A percentile compares a stretch with the other conserved stretches of the same genome.
phyloP scores from a whole-genome alignment of 2,113 vertebrate genomes.

The Rhynchomys soricoides region DNA sequence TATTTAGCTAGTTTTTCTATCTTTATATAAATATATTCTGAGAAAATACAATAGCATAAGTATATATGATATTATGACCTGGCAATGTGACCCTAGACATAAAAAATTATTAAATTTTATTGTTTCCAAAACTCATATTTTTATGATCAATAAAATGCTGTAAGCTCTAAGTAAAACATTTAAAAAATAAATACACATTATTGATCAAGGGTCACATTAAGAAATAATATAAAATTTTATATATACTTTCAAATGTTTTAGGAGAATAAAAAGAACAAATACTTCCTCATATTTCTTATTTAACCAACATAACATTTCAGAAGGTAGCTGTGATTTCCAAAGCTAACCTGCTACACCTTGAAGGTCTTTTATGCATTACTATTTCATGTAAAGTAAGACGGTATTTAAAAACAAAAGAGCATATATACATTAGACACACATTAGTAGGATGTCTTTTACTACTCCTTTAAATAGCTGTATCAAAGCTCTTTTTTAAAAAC shows the following conservation, averaged over 20 bases:
- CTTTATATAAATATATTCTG: slow-evolving; percentile 40
- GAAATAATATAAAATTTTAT: slow-evolving; percentile 43
- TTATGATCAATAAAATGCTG: not conserved
- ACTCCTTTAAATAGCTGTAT: slow-evolving; percentile 2
- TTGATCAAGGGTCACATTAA: not conserved
- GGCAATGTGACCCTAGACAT: not conserved
- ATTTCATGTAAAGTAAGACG: slow-evolving; percentile 36
- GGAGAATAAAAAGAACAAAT: slow-evolving; percentile 24
- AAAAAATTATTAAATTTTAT: slow-evolving; percentile 48
- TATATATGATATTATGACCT: slow-evolving; percentile 31
- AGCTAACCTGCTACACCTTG: not conserved
- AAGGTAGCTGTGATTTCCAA: slow-evolving; percentile 15
- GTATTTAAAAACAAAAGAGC: slow-evolving; percentile 25
- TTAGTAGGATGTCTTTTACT: not conserved
- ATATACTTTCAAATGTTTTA: not conserved
- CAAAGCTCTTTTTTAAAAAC: slow-evolving; percentile 45
- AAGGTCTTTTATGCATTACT: slow-evolving; percentile 38
- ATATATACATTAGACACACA: not conserved
- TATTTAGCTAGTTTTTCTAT: not conserved
- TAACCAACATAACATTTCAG: not conserved
- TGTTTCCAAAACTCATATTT: not conserved
- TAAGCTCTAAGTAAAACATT: slow-evolving; percentile 46
- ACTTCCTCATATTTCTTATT: slow-evolving; percentile 35
- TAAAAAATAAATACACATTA: slow-evolving; percentile 35
- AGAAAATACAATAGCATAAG: slow-evolving; percentile 27